Evolutionary conservation across 2,113 vertebrate genomes (phyloP), one percentile per base, ranked within the genome.

Genomic region (Melanerpes formicivorus): DNA sequence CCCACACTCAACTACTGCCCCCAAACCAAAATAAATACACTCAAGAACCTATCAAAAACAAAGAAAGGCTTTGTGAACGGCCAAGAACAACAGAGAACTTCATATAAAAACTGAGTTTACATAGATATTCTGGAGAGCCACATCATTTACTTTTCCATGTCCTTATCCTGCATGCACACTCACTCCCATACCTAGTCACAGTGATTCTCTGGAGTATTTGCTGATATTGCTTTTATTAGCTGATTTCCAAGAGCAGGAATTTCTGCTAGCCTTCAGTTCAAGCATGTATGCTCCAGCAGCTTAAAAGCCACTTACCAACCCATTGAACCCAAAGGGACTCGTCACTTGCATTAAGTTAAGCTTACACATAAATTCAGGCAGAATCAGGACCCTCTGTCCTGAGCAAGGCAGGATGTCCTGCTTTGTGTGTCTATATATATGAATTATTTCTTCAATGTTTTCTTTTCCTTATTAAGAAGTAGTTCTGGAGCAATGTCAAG

Each of bases 1-100:
- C 69, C 54, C 19, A 91, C 70, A 88, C 95, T 64, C 79, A 95
- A 93, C 62, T 92, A 85, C 84, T 88, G 50, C 27, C 63, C 42
- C 40, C 87, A 95, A 92, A 34, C 74, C 82, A 93, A 96, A 94
- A 85, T 84, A 95, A 96, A 96, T 81, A 93, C 46, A 79, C 34
- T 93, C 58, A 84, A 82, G 93, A 94, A 40, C 73, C 71, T 73
- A 94, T 30, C 27, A 84, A 93, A 95, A 95, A 80, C 85, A 92
- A 75, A 93, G 76, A 26, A 72, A 75, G 73, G 62, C 67, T 89
- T 84, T 64, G 42, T 48, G 40, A 71, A 83, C 27, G 18, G 81
- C 90, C 93, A 97, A 95, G 66, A 58, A 78, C 93, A 94, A 96
- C 77, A 91, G 90, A 85, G 92, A 80, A 71, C 67, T 80, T 84